phyloP scores from a whole-genome alignment of 1,140 invertebrate genomes.

The Camponotus floridanus region DNA sequence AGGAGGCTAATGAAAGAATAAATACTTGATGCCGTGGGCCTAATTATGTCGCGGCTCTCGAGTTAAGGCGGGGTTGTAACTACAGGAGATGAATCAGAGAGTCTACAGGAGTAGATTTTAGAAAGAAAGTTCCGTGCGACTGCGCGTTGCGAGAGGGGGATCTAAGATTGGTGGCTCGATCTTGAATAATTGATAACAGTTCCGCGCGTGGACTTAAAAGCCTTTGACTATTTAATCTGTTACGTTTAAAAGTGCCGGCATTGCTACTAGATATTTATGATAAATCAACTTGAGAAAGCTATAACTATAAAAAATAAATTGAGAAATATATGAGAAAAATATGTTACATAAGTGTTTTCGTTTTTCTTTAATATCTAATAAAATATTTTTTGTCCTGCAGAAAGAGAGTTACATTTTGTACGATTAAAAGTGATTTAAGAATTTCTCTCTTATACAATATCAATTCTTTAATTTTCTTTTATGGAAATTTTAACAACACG shows the following conservation, averaged over 20 bases:
- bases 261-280: slow-evolving; percentile 8
- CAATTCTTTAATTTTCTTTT: neutral
- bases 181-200: slow-evolving; percentile 81
- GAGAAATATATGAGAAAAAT: neutral
- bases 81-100: slow-evolving; percentile 63
- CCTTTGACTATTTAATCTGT: slow-evolving; percentile 57
- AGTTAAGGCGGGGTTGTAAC: slow-evolving; percentile 42
- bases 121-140: slow-evolving; percentile 38
- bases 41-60: slow-evolving; percentile 78
- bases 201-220: slow-evolving; percentile 76
- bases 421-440: too few species aligned
- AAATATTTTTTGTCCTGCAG: neutral
- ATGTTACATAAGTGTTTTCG: neutral
- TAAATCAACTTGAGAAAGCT: slow-evolving; percentile 1
- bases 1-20: slow-evolving; percentile 76
- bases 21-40: slow-evolving; percentile 76
- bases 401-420: neutral
- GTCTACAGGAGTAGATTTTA: slow-evolving; percentile 42
- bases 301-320: slow-evolving; percentile 16
- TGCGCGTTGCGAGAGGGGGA: slow-evolving; percentile 50
- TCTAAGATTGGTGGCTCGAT: slow-evolving; percentile 76
- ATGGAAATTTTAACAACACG: neutral
- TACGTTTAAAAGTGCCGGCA: slow-evolving; percentile 37
- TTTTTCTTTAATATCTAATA: neutral
- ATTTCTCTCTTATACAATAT: neutral